phyloP scores from a whole-genome alignment of 2,113 vertebrate genomes.

The Prionailurus viverrinus region DNA sequence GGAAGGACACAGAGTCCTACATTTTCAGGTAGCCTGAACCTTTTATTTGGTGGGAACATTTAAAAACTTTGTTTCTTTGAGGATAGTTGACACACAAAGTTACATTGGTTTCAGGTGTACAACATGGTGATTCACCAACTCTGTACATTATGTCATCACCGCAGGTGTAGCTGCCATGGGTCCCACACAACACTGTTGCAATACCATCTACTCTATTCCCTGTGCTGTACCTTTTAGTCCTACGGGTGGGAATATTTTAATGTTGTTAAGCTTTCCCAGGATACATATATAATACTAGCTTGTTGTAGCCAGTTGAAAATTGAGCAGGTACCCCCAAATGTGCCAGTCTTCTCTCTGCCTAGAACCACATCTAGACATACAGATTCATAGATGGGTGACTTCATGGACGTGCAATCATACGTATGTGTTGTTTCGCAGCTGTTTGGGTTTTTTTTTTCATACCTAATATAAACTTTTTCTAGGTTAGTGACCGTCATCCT shows the following conservation, averaged over 20 bases:
- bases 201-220: neutral
- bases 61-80: neutral
- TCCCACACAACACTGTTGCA: neutral
- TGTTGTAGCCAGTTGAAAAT: neutral
- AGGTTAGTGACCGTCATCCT: neutral
- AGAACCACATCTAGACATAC: neutral
- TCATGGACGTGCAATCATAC: neutral
- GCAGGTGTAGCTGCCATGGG: neutral
- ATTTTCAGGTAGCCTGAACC: neutral
- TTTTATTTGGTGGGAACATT: neutral
- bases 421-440: neutral
- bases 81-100: neutral
- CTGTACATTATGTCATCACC: neutral
- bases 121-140: neutral
- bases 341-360: neutral
- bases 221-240: neutral
- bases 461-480: neutral
- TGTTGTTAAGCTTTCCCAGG: neutral
- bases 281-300: neutral
- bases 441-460: neutral
- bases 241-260: neutral
- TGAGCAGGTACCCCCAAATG: neutral
- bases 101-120: neutral
- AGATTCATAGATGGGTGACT: neutral
- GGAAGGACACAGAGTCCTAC: neutral